Conservation (phyloP, 2,113 vertebrate genomes). For the Hylia prasina region DNA sequence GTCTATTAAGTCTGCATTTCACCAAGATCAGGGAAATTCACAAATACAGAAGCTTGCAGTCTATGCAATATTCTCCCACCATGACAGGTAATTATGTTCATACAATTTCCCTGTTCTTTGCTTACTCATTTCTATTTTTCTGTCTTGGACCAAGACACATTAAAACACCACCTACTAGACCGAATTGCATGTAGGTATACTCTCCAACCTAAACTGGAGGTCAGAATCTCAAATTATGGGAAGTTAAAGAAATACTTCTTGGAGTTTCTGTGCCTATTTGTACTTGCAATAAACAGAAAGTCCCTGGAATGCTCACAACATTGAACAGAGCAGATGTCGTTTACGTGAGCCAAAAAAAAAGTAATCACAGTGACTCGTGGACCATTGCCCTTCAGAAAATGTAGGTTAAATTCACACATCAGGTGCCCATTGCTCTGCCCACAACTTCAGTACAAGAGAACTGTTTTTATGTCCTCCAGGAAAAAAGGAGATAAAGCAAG, state of each 20-base stretch:
- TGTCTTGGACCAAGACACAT: not conserved
- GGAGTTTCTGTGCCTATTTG: not conserved
- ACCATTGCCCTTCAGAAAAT: not conserved
- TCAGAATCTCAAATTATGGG: not conserved
- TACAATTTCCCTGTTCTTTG: not conserved
- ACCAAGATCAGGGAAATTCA: not conserved
- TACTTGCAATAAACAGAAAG: not conserved
- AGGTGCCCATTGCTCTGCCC: not conserved
- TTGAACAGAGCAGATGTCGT: not conserved
- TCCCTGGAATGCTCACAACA: not conserved
- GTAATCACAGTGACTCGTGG: rapidly evolving
- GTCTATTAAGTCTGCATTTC: not conserved
- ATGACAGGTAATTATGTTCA: not conserved
- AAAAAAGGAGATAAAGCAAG: not conserved
- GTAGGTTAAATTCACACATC: not conserved
- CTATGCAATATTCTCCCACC: not conserved
- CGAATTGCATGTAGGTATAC: not conserved
- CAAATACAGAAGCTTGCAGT: not conserved
- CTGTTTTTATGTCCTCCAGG: not conserved
- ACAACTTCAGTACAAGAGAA: not conserved
- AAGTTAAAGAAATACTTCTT: not conserved
- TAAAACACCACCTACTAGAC: not conserved
- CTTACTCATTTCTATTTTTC: not conserved
- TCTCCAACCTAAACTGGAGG: not conserved
- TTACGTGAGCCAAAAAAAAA: not conserved